Evolutionary conservation across 2,113 vertebrate species (phyloP).

Genomic region (Corythornis madagascariensis): DNA sequence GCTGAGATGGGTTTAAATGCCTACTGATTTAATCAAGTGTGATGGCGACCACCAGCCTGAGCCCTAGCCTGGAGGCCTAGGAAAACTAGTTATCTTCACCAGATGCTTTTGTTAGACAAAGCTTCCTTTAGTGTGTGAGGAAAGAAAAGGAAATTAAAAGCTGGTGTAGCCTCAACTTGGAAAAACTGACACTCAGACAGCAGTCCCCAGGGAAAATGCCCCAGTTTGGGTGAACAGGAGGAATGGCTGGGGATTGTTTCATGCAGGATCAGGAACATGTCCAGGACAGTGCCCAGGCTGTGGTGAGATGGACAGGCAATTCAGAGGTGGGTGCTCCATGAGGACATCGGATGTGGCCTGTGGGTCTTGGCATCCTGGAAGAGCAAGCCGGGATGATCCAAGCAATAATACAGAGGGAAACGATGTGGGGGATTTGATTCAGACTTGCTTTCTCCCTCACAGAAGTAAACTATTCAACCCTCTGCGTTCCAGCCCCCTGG

Average conservation of each 20-base stretch:
- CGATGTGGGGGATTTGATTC: background rate
- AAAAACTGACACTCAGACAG: background rate
- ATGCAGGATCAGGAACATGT: rapidly evolving
- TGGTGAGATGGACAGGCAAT: background rate
- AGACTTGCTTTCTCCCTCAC: background rate
- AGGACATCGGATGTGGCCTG: rapidly evolving
- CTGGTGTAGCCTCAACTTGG: background rate
- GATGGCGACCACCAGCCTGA: background rate
- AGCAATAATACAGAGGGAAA: background rate
- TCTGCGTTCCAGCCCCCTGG: background rate
- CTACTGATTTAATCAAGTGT: background rate
- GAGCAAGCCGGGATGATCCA: background rate
- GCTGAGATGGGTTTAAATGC: background rate
- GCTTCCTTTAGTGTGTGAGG: background rate
- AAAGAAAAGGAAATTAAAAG: background rate
- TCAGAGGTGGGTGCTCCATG: rapidly evolving
- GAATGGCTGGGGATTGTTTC: background rate
- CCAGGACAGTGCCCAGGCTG: background rate
- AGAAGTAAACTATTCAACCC: constrained; percentile 61
- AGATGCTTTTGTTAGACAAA: background rate
- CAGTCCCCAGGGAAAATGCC: background rate
- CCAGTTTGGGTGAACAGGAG: background rate
- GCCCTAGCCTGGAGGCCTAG: background rate
- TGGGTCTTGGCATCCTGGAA: background rate
- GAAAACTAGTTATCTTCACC: background rate